Evolutionary conservation across 2,888 invertebrate genomes (phyloP).

Genomic region (Aromia moschata): DNA sequence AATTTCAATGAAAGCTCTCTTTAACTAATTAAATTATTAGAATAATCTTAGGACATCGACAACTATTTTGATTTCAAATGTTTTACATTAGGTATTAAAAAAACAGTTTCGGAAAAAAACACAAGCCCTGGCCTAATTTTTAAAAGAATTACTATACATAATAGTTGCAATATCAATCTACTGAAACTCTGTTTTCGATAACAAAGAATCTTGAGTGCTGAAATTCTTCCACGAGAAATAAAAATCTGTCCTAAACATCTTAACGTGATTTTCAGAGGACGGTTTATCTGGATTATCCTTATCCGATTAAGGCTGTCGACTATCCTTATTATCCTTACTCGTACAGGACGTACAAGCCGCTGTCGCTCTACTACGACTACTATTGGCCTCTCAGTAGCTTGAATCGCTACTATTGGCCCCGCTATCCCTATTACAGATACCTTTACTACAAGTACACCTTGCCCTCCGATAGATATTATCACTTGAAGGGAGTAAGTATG

Average conservation of each 20-base stretch:
- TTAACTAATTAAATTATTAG: too few species aligned
- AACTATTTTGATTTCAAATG: too few species aligned
- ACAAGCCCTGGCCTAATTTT: too few species aligned
- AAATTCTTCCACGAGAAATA: too few species aligned
- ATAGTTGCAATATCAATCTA: too few species aligned
- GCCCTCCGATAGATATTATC: constrained; percentile 49
- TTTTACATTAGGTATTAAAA: too few species aligned
- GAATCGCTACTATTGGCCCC: constrained; percentile 49
- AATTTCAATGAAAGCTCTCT: too few species aligned
- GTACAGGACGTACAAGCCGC: constrained; percentile 47
- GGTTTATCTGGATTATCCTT: constrained; percentile 45
- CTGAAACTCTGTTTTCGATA: constrained; percentile 14
- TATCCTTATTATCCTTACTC: constrained; percentile 47
- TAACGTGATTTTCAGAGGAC: constrained; percentile 44
- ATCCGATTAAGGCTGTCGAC: constrained; percentile 40
- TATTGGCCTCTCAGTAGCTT: constrained; percentile 49
- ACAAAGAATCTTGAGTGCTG: too few species aligned
- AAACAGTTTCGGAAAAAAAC: too few species aligned
- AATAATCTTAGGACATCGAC: too few species aligned
- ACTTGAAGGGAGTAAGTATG: constrained; percentile 49
- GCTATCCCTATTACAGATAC: constrained; percentile 48
- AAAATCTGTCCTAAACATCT: too few species aligned
- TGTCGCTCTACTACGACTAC: constrained; percentile 49
- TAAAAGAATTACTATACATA: too few species aligned
- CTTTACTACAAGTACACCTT: constrained; percentile 49